Evolutionary conservation across 2,888 invertebrate genomes (phyloP).

Genomic region (Rotaria socialis): DNA sequence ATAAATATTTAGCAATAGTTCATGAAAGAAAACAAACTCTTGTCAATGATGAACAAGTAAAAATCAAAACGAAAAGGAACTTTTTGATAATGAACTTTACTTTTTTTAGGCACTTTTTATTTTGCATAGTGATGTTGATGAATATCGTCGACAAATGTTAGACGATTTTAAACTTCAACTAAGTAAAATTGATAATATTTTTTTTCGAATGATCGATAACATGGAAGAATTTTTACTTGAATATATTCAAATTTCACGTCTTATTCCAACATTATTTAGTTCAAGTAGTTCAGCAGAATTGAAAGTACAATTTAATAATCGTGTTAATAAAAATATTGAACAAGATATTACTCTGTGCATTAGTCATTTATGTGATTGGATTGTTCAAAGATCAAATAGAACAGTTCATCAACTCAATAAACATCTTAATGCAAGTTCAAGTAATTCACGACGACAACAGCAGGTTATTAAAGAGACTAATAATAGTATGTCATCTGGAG

Average conservation of each 20-base stretch:
- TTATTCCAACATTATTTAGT: constrained; percentile 2
- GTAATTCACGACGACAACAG: background rate
- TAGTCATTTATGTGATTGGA: background rate
- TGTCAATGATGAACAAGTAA: background rate
- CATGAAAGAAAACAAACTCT: background rate
- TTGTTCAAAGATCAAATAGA: background rate
- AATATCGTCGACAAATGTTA: constrained; percentile 26
- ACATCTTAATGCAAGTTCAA: background rate
- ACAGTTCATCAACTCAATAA: constrained; percentile 23
- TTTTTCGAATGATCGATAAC: constrained; percentile 31
- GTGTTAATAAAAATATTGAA: constrained; percentile 29
- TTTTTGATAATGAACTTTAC: too few species aligned
- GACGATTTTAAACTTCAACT: constrained; percentile 32
- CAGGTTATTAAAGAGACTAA: background rate
- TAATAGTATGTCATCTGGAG: background rate
- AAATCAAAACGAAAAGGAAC: background rate
- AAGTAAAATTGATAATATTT: constrained; percentile 30
- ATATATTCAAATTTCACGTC: background rate
- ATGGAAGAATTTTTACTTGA: constrained; percentile 12
- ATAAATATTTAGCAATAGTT: background rate
- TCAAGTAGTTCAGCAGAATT: background rate
- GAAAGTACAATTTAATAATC: constrained; percentile 30
- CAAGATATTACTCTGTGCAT: background rate
- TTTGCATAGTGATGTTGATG: background rate
- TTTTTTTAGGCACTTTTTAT: background rate